Evolutionary conservation across 2,888 invertebrate genomes (phyloP), one percentile per base, ranked within the genome.

Genomic region (Ennomos fuscantarius): DNA sequence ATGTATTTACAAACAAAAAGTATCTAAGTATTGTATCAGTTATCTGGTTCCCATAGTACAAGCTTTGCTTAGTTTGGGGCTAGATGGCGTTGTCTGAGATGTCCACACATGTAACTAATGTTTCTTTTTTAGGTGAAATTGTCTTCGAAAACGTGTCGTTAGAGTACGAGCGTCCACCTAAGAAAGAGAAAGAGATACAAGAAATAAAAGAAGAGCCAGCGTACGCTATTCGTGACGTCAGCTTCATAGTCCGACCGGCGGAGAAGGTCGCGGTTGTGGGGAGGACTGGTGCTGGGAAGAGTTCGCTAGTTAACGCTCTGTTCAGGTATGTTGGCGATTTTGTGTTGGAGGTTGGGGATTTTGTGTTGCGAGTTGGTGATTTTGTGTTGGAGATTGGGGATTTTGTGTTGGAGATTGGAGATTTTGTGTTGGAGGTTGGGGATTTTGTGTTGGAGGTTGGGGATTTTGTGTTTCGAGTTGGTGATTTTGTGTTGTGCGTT

Each of bases 221-320:
- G 0, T 82, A 70, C 59, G 91, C 91, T 0, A 88, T 91, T 43
- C 62, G 65, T 0, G 82, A 82, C 0, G 87, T 96, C 2, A 94
- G 85, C 69, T 94, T 96, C 67, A 72, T 71, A 0, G 89, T 95
- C 31, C 66, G 80, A 0, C 80, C 93, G 0, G 88, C 87, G n/a
- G 94, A 95, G 80, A 95, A 95, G 74, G 93, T 96, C 3, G 96
- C 96, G 0, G 95, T 96, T 13, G 96, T 96, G 8, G 97, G 97
- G 0, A 83, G 97, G 48, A 97, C 97, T 0, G 97, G 97, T 0
- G 97, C 97, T 0, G 97, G 97, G 33, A 96, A 96, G 85, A 95
- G 95, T 0, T 96, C 96, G 0, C 87, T 96, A 6, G 94, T 96
- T 49, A 93, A 95, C 0, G 96, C 96, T 0, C 79, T 98, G 35